Percentiles rank a stretch among this genome's conserved stretches.
Conservation (phyloP, 2,113 vertebrate species). For the Ammodytes marinus region DNA sequence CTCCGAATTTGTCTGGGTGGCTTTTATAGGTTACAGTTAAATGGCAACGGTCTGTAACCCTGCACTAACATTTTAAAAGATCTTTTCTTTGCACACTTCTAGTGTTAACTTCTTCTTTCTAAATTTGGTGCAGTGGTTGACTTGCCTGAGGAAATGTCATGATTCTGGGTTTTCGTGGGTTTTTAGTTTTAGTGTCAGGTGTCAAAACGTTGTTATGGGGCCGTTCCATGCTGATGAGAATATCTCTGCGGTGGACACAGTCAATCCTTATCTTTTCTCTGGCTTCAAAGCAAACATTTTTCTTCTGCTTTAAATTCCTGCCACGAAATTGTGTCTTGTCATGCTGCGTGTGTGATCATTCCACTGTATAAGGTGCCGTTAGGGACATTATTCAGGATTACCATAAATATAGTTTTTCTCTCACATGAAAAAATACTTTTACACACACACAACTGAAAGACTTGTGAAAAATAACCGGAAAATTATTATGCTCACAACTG, state of each 20-base stretch:
- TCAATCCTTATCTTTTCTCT: slow-evolving; percentile 3
- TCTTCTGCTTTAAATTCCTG: no score
- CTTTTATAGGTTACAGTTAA: no score
- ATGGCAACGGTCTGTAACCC: not conserved
- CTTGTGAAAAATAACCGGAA: no score
- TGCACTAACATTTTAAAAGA: not conserved
- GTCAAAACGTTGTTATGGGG: slow-evolving; percentile 15
- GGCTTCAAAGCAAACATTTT: not conserved
- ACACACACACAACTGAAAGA: no score
- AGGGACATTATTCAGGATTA: no score
- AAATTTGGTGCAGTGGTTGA: slow-evolving; percentile 9
- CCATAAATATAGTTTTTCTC: no score
- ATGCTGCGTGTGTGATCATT: no score
- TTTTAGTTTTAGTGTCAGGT: slow-evolving; percentile 16
- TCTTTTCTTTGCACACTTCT: not conserved
- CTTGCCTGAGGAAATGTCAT: slow-evolving; percentile 16
- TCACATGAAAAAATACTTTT: no score
- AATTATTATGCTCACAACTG: no score
- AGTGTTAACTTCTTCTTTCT: not conserved
- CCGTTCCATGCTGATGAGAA: not conserved
- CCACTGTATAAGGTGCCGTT: no score
- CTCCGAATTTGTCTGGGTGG: not conserved
- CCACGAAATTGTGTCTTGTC: no score
- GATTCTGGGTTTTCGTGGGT: slow-evolving; percentile 24
- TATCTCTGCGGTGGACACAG: not conserved